Evolutionary conservation across 2,113 vertebrate genomes (phyloP).

Genomic region (Istiophorus platypterus): DNA sequence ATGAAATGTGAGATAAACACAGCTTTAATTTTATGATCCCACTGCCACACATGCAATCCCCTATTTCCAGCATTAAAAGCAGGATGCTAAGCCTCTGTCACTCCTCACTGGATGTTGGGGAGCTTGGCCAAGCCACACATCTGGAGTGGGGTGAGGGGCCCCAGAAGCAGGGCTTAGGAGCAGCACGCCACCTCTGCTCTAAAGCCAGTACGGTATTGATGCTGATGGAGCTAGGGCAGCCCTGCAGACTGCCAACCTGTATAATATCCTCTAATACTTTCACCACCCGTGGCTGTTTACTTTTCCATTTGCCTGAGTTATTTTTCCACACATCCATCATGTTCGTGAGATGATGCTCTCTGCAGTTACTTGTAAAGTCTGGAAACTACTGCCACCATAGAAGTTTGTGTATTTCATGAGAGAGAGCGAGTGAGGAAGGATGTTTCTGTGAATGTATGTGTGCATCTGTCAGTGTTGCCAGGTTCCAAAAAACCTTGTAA

Average conservation of each 20-base stretch:
- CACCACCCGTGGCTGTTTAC: conserved; percentile 73
- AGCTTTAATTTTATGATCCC: conserved; percentile 13
- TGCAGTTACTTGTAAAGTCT: conserved; percentile 24
- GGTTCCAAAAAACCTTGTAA: neutral
- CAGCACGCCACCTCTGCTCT: conserved; percentile 44
- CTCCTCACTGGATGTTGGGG: conserved; percentile 21
- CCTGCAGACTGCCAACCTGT: conserved; percentile 65
- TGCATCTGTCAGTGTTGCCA: neutral
- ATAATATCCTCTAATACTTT: conserved; percentile 77
- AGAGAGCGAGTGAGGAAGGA: neutral
- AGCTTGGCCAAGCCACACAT: conserved; percentile 55
- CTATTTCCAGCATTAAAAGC: conserved; percentile 15
- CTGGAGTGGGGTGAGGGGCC: conserved; percentile 50
- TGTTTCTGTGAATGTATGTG: neutral
- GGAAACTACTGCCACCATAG: neutral
- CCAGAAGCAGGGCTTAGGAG: conserved; percentile 60
- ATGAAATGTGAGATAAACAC: conserved; percentile 37
- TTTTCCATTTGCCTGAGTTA: conserved; percentile 67
- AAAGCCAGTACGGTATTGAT: conserved; percentile 57
- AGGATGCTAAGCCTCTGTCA: conserved; percentile 40
- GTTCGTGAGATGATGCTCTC: conserved; percentile 18
- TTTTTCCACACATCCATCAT: conserved; percentile 46
- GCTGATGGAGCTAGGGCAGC: conserved; percentile 54
- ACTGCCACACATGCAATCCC: neutral
- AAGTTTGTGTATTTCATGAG: conserved; percentile 7